Conservation (phyloP, 2,797 vertebrate genomes). For the Carcharodon carcharias region DNA sequence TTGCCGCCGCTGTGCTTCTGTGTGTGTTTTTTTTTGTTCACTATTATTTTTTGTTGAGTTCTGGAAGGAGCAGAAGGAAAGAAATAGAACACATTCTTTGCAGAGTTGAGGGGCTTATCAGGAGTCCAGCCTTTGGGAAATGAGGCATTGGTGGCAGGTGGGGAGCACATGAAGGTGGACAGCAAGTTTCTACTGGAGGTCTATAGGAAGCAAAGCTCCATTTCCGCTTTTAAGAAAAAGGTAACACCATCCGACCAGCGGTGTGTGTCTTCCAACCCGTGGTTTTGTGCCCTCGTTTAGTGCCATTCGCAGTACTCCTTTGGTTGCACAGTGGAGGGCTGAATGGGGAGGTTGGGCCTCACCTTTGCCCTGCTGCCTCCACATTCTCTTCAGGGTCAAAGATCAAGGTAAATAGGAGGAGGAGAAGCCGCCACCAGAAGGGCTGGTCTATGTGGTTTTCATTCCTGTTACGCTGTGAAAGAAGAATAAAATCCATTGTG, state of each 20-base stretch:
- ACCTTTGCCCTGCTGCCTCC: slow-evolving; percentile 20
- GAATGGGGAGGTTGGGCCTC: background rate
- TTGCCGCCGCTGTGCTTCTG: background rate
- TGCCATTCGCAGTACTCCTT: background rate
- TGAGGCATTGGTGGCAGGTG: background rate
- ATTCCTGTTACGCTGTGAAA: background rate
- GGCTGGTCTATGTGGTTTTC: slow-evolving; percentile 19
- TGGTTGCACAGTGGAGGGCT: background rate
- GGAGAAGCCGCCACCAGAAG: slow-evolving; percentile 29
- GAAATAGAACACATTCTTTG: background rate
- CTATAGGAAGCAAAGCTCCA: background rate
- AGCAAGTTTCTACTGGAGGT: background rate
- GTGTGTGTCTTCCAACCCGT: slow-evolving; percentile 21
- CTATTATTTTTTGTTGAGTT: too few species aligned
- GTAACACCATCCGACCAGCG: slow-evolving; percentile 29
- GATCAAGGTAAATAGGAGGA: background rate
- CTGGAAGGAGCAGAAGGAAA: background rate
- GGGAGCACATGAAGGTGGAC: background rate
- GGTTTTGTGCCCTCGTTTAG: background rate
- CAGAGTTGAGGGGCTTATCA: background rate
- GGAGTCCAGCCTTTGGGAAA: background rate
- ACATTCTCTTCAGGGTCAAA: slow-evolving; percentile 25
- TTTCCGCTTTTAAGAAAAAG: background rate
- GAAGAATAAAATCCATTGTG: background rate
- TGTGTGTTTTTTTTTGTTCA: background rate